Base-by-base conservation (phyloP, 2,888 invertebrate species). In the Eretmocerus hayati region DNA sequence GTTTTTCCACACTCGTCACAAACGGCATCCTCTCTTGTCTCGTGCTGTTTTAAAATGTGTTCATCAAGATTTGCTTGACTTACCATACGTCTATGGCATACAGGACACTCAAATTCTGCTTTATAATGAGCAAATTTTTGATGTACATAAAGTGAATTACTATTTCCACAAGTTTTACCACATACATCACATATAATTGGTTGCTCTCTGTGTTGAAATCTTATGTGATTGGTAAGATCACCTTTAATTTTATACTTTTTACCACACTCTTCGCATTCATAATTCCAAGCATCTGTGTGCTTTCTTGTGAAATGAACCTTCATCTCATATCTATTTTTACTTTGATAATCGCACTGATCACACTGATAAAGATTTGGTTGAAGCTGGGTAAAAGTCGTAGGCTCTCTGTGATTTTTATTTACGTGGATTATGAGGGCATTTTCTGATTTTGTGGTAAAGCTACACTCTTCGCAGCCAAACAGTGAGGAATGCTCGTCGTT, bases 21-120 rank as follows among this genome's bases (percentile, higher is more conserved):
- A 1, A 69, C 63, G 4, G 64, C 68, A 21, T 62, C 65, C 32
- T 70, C 66, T n/a, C 63, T 54, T 37, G 63, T 63, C 52, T 71
- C 71, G 52, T 71, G 71, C 26, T 71, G 70, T 23, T 62, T 53
- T 2, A 70, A 47, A 58, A 71, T 62, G 44, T 71, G 71, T 42
- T 70, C 70, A 46, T 73, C 70, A 9, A 75, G 64, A 32, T 74
- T 74, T 44, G 72, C 72, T 37, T 74, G 74, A 3, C 67, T 72
- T 16, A 75, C 75, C 62, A 72, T 66, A 2, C 71, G 58, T 16
- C 71, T 50, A 32, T 71, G 70, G 43, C 71, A 71, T 2, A 71
- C 53, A 20, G 63, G 62, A 26, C 71, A 71, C 52, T 71, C 69
- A 50, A 62, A 71, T 46, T 71, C 65, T 1, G 71, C 67, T 42